Conservation (phyloP, 2,113 vertebrate genomes). For the Albula glossodonta region DNA sequence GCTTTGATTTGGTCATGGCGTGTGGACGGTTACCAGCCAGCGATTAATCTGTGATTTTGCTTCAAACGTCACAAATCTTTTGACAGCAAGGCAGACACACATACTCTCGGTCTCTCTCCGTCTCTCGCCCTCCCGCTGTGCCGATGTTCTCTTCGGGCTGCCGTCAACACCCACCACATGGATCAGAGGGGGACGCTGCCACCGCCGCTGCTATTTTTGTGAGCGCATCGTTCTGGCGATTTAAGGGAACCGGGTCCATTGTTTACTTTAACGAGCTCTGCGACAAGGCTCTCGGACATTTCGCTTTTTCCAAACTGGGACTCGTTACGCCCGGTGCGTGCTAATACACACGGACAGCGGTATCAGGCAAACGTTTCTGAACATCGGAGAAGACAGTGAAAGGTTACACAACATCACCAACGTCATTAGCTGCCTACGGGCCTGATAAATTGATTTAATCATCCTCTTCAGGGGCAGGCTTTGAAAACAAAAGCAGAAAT, state of each 20-base stretch:
- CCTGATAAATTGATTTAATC: neutral
- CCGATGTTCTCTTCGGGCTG: neutral
- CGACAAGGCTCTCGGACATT: neutral
- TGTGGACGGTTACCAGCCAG: neutral
- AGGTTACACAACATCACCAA: neutral
- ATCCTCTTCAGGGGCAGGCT: neutral
- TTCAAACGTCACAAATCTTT: neutral
- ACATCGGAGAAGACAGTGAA: neutral
- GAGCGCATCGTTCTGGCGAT: neutral
- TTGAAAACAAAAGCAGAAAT: neutral
- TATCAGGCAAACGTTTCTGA: neutral
- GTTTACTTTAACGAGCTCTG: neutral
- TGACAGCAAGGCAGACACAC: neutral
- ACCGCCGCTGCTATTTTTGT: constrained; percentile 3
- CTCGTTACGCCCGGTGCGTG: neutral
- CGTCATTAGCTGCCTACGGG: neutral
- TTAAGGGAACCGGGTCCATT: neutral
- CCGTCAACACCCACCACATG: neutral
- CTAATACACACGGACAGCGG: neutral
- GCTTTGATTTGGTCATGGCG: neutral
- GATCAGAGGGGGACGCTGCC: neutral
- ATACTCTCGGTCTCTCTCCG: neutral
- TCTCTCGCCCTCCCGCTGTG: neutral
- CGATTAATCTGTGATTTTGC: neutral
- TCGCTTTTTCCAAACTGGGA: neutral